Evolutionary conservation across 2,888 invertebrate species (phyloP), one percentile per base, ranked within the genome.

Genomic region (Volucella inflata): DNA sequence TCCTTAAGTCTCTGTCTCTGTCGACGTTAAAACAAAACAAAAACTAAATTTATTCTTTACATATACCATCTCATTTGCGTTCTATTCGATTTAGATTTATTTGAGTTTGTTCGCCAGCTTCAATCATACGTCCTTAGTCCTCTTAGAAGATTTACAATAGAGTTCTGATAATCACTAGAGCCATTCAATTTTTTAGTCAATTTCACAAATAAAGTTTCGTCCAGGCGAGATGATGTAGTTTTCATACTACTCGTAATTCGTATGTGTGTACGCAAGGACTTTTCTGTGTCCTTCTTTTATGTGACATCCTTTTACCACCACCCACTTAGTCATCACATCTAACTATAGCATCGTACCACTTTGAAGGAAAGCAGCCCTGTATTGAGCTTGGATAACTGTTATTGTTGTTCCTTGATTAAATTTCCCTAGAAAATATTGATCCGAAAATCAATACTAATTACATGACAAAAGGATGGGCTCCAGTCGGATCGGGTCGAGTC

Each of bases 391-490:
- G 46, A 42, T 65, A 64, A 72, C 48, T 74, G 82, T 75, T 72
- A 75, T 85, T 87, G 82, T 87, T 82, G 82, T 70, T 77, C 51
- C 72, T 78, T 87, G 82, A 87, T 87, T 77, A 88, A 88, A 89
- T 89, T 90, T 90, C 89, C 89, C 91, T 90, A 89, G 91, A 90
- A 90, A 90, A 89, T 90, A 90, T 90, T 89, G 90, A 90, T 90
- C 90, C 88, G 87, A 90, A 90, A 90, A 90, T 90, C 91, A 90
- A 91, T 90, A 91, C 89, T 90, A 91, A 87, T 88, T 87, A 87
- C 87, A 85, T 68, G 81, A 64, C 68, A 65, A 80, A 80, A 76
- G 81, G 67, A 71, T 71, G 76, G 70, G 59, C 60, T 44, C 21
- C 6, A 17, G 53, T 50, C 14, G 46, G 44, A 60, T 55, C 12